Evolutionary conservation across 2,888 invertebrate species (phyloP), one percentile per base, ranked within the genome.

Genomic region (Lepidochrysops patricia): DNA sequence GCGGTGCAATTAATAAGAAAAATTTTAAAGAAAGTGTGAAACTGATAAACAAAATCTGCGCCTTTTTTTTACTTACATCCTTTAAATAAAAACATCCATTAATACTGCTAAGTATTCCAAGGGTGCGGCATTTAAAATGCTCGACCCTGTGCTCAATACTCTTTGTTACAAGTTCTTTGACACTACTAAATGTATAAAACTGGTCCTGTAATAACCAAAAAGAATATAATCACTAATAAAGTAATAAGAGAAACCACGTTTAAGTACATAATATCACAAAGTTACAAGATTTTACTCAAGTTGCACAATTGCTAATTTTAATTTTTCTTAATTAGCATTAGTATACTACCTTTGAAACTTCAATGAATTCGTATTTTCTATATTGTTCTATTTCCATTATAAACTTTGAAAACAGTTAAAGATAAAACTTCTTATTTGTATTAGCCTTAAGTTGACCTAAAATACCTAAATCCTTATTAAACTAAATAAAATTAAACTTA

Each of bases 21-120:
- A n/a, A n/a, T n/a, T n/a, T n/a, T n/a, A n/a, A n/a, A n/a, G n/a
- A n/a, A n/a, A n/a, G n/a, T n/a, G n/a, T n/a, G n/a, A n/a, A n/a
- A n/a, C n/a, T n/a, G n/a, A n/a, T n/a, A n/a, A n/a, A n/a, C n/a
- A n/a, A n/a, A n/a, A n/a, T n/a, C n/a, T n/a, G n/a, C n/a, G n/a
- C n/a, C n/a, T n/a, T n/a, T n/a, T n/a, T 13, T 26, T 27, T 54
- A 60, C 80, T 75, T 67, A 85, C 86, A 69, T 82, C 77, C 52
- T 69, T 69, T 50, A 86, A 64, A 67, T 68, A 77, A 66, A 78
- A 82, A 37, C 72, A 66, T 0, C 85, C 86, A 65, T 76, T 63
- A 19, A 70, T 26, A 67, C 83, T 85, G 61, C 77, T 71, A 19
- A 86, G 58, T 56, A 84, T 71, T 19, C 85, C 87, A 64, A 86